Percentiles rank a stretch among this genome's conserved stretches.
Conservation (phyloP, 2,113 vertebrate genomes). For the Thymallus thymallus region DNA sequence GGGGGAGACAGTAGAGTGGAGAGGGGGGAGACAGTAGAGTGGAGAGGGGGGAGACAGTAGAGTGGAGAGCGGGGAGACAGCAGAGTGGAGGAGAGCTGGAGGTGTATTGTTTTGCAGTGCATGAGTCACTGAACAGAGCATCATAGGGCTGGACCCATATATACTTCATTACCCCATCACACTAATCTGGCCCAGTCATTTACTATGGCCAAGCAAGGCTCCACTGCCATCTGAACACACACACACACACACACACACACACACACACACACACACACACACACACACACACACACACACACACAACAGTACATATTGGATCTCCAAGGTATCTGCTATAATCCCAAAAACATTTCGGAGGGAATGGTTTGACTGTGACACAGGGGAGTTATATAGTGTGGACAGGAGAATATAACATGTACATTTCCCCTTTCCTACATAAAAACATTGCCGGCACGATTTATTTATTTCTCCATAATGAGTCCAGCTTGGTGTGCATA, state of each 20-base stretch:
- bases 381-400: slow-evolving; percentile 38
- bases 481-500: slow-evolving; percentile 53
- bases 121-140: slow-evolving; percentile 9
- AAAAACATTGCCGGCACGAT: slow-evolving; percentile 47
- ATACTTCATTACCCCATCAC: slow-evolving; percentile 4
- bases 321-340: neutral
- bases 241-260: slow-evolving; percentile 17
- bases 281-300: slow-evolving; percentile 16
- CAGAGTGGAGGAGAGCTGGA: neutral
- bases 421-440: slow-evolving; percentile 41
- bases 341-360: neutral
- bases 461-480: slow-evolving; percentile 63
- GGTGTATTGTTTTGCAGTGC: slow-evolving; percentile 7
- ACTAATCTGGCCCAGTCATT: slow-evolving; percentile 41
- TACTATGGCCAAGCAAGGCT: slow-evolving; percentile 26
- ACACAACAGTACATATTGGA: neutral
- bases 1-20: too few relatives aligned
- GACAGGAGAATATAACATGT: slow-evolving; percentile 45
- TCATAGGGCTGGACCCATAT: neutral
- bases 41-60: neutral
- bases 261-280: neutral
- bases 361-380: neutral
- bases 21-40: neutral
- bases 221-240: neutral
- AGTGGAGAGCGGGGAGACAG: too few relatives aligned